Evolutionary conservation across 2,888 invertebrate genomes (phyloP).

Genomic region (Aphodius sticticus): DNA sequence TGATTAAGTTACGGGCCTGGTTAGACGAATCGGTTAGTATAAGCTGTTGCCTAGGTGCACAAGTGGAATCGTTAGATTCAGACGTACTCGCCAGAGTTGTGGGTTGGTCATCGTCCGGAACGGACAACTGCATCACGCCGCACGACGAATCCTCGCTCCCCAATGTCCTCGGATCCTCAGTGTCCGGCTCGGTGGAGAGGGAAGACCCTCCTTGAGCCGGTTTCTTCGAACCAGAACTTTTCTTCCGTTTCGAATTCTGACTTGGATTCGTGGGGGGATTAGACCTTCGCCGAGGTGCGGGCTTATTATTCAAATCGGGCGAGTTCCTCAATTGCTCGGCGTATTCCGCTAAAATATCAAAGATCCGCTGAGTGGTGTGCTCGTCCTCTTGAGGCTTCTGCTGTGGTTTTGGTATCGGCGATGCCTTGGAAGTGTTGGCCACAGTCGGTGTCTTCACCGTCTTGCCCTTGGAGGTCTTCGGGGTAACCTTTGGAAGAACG

Average conservation of each 20-base stretch:
- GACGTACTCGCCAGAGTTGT: constrained; percentile 59
- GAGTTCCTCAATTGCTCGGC: constrained; percentile 82
- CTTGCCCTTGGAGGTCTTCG: constrained; percentile 62
- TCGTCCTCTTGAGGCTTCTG: constrained; percentile 84
- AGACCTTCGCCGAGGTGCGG: constrained; percentile 77
- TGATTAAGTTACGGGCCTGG: constrained; percentile 67
- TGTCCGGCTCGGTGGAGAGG: constrained; percentile 56
- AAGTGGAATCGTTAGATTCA: constrained; percentile 58
- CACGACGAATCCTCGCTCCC: constrained; percentile 82
- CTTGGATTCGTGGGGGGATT: constrained; percentile 77
- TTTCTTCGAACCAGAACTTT: constrained; percentile 68
- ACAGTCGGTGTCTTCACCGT: constrained; percentile 67
- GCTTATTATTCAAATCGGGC: constrained; percentile 81
- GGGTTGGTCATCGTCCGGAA: constrained; percentile 67
- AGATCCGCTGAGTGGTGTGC: constrained; percentile 80
- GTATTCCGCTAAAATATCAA: constrained; percentile 81
- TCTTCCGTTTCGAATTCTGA: constrained; percentile 75
- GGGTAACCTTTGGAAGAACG: constrained; percentile 45
- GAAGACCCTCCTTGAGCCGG: constrained; percentile 58
- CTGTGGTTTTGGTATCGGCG: constrained; percentile 71
- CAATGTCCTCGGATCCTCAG: constrained; percentile 75
- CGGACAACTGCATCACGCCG: constrained; percentile 66
- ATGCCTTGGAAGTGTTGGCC: constrained; percentile 67
- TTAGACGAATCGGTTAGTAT: constrained; percentile 54
- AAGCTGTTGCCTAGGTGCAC: constrained; percentile 51